Evolutionary conservation across 2,797 vertebrate species (phyloP), one percentile per base, ranked within the genome.

Genomic region (Chloroceryle inda): DNA sequence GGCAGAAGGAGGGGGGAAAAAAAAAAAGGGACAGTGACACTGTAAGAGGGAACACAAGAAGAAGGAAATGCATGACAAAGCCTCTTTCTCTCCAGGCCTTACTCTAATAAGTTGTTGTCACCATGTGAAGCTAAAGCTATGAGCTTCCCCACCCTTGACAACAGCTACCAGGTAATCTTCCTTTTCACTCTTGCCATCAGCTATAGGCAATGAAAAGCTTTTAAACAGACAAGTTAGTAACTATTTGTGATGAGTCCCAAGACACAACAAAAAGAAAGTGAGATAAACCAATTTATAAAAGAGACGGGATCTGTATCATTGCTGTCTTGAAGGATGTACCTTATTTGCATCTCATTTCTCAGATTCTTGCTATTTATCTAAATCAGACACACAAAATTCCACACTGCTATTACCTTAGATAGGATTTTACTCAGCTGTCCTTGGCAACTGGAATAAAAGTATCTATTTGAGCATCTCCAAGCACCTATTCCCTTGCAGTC

Each of bases 251-350:
- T 52, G 69, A 67, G 44, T 61, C 72, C 62, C 69, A 76, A 89
- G 87, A 82, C 82, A 75, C 37, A 88, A 66, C 50, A 80, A 90
- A 59, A 52, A 78, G 59, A 75, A 94, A 96, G 92, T 45, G 19
- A 20, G 3, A 91, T 85, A 91, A 96, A 85, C 31, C 71, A 85
- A 86, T 93, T 83, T 75, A 87, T 78, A 89, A 88, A 66, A 88
- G 35, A 79, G 56, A 40, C 59, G 67, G 76, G 58, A 94, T 76
- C 88, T 66, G 58, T 89, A 89, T 80, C 18, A 76, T 38, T 44
- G 69, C 69, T 79, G 55, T 55, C 87, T 86, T 94, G 88, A 96
- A 88, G 49, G 52, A 92, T 81, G 68, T 44, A 19, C n/a, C 49
- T 81, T 78, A 89, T 96, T 85, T 92, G n/a, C 59, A 89, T 77